Evolutionary conservation across 1,140 invertebrate genomes (phyloP).

Genomic region (Drosophila sp.): DNA sequence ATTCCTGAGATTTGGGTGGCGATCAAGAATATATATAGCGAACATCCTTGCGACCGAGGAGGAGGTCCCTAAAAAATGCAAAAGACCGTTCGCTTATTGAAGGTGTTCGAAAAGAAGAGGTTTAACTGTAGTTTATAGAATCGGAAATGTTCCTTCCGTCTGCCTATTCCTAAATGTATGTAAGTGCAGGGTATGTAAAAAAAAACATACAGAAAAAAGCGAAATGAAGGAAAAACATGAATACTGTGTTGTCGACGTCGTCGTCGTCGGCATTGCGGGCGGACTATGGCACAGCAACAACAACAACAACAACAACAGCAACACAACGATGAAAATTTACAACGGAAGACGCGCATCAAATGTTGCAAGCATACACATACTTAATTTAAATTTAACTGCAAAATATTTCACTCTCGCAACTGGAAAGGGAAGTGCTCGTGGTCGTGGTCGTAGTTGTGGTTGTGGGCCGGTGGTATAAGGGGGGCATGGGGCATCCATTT

Average conservation of each 20-base stretch:
- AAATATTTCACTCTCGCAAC: conserved; percentile 75
- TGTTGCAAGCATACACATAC: conserved; percentile 72
- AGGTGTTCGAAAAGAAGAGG: too few relatives aligned
- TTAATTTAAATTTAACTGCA: conserved; percentile 81
- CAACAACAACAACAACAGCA: background rate
- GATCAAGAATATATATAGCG: too few relatives aligned
- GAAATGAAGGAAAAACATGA: conserved; percentile 8
- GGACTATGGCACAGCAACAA: conserved; percentile 44
- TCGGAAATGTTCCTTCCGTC: too few relatives aligned
- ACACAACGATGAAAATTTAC: conserved; percentile 55
- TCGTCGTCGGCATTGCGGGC: conserved; percentile 56
- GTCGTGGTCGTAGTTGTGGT: background rate
- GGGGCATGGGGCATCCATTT: conserved; percentile 3
- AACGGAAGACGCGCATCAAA: conserved; percentile 68
- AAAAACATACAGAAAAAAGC: too few relatives aligned
- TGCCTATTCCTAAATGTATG: too few relatives aligned
- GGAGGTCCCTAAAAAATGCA: too few relatives aligned
- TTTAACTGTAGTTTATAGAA: too few relatives aligned
- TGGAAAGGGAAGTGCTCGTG: conserved; percentile 52
- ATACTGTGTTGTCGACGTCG: conserved; percentile 37
- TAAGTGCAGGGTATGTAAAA: too few relatives aligned
- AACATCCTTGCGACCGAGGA: too few relatives aligned
- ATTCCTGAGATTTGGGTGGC: too few relatives aligned
- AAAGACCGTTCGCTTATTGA: too few relatives aligned
- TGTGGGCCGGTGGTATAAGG: background rate